Evolutionary conservation across 2,888 invertebrate species (phyloP), one percentile per base, ranked within the genome.

Genomic region (Nebria brevicollis): DNA sequence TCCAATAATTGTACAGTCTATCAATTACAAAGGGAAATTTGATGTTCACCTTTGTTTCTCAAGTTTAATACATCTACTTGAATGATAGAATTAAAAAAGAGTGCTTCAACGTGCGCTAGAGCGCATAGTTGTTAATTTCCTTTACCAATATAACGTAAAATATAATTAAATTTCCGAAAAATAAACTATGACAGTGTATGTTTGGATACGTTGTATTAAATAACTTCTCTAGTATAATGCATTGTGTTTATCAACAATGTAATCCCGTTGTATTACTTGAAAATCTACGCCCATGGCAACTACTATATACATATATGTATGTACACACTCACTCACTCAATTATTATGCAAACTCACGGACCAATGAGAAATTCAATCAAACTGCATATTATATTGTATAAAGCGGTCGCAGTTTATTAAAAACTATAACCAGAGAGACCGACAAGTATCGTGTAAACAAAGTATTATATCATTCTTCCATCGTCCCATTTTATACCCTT

Each of bases 341-440:
- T 84, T 83, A 85, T 83, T 84, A 85, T 86, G 86, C 86, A 72
- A 75, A 75, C 75, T 79, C 79, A 87, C 86, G 86, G 87, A 87
- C 87, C 87, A 87, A 85, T 85, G 84, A 86, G 83, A 82, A 84
- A 85, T 85, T 80, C 75, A 80, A 80, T 80, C 80, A 80, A 80
- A 80, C 64, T 41, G 73, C 73, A 73, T 73, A 43, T 72, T 34
- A 72, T 25, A 34, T 68, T 68, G 26, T 68, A 26, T 68, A 68
- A 68, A 20, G 8, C 41, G 77, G 72, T 65, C 72, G 34, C 34
- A 34, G 34, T 34, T 34, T 34, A 77, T 77, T 70, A 77, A 42
- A 72, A 72, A 77, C 54, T 77, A 72, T 34, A 34, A 34, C 2
- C 64, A 54, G 72, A 70, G 72, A 77, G 10, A 26, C 74, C 68